Conservation (phyloP, 2,888 invertebrate genomes). For the Cerceris ruficornis region DNA sequence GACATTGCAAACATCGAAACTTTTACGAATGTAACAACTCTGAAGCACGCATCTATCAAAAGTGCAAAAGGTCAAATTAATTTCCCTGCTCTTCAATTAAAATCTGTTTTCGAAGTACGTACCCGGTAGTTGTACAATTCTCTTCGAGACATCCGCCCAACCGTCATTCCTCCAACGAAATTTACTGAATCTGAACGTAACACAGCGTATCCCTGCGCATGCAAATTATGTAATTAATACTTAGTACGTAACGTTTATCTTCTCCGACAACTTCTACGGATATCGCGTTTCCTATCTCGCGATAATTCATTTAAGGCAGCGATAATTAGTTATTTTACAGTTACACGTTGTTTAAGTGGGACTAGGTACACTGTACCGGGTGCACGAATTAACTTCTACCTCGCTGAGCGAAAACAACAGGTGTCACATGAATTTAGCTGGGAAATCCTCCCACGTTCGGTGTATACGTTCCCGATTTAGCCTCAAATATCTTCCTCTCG, state of each 20-base stretch:
- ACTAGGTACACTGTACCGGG: conserved; percentile 31
- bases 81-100: no score
- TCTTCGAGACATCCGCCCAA: no score
- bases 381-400: conserved; percentile 55
- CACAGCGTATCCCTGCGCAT: no score
- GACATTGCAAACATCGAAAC: no score
- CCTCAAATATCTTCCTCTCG: conserved; percentile 21
- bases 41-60: no score
- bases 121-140: no score
- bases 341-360: conserved; percentile 30
- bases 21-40: no score
- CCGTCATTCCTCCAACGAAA: no score
- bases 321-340: conserved; percentile 50
- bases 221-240: neutral
- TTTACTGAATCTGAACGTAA: no score
- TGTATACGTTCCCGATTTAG: conserved; percentile 28
- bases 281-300: neutral
- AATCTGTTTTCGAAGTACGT: no score
- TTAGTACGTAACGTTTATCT: neutral
- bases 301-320: conserved; percentile 43
- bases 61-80: no score
- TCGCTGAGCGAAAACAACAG: conserved; percentile 57
- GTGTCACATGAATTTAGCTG: conserved; percentile 63
- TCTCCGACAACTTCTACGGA: neutral
- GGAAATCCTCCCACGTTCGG: conserved; percentile 40